Evolutionary conservation across 2,797 vertebrate genomes (phyloP), one percentile per base, ranked within the genome.

Genomic region (Varecia variegata): DNA sequence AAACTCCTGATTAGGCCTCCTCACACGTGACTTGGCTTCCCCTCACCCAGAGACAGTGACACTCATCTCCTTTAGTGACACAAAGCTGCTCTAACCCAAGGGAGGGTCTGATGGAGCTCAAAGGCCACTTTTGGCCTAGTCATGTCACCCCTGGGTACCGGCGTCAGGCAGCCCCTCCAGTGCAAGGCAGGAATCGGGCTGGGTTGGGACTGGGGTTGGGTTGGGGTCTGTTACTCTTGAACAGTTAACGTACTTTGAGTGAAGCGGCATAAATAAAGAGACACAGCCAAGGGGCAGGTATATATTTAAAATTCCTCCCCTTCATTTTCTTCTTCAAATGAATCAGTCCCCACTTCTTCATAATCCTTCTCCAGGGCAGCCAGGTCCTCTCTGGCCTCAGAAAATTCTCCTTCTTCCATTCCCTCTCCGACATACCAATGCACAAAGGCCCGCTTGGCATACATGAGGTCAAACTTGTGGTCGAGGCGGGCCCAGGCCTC

Each of bases 401-500:
- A 99, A 65, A 99, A 99, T 97, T 99, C 99, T 56, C 99, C 99
- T 90, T 99, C 99, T 97, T 99, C 99, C 99, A 99, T 99, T 40
- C 99, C 99, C 96, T 99, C 99, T 0, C 99, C 99, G 12, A 99
- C 99, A 4, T 99, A 99, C 99, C 99, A 99, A 98, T 99, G 99
- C 93, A 99, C 99, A 82, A 99, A 99, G 56, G 99, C 99, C 86
- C 99, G 99, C 98, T 99, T 99, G 98, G 99, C 99, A 0, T 99
- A 99, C 99, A 99, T 99, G 91, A 99, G 98, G 96, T 99, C 99
- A 92, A 99, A 99, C 98, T 99, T 99, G 98, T 99, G 99, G 97
- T 99, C 99, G 0, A 99, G 99, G 62, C 99, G 98, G 3, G 99
- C 99, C 99, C 99, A 99, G 76, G 99, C 99, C 98, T 99, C 99